A percentile compares a stretch with the other conserved stretches of the same genome.
Evolutionary conservation across 2,888 invertebrate genomes (phyloP).

Genomic region (Macrophya annulata): DNA sequence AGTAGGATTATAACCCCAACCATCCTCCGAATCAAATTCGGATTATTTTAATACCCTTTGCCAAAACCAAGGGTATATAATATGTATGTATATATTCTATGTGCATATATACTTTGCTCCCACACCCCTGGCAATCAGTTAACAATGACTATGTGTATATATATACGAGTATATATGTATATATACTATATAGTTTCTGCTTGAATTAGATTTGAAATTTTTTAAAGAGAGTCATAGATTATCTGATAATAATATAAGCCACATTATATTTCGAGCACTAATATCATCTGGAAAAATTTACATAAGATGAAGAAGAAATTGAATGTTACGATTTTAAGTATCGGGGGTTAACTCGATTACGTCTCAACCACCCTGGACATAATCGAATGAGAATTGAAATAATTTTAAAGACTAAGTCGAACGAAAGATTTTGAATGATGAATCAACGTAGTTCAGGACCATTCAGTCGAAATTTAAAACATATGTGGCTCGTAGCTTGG

Average conservation of each 20-base stretch:
- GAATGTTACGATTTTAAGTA: neutral
- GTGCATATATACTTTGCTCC: conserved; percentile 9
- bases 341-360: neutral
- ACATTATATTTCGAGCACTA: neutral
- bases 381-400: conserved; percentile 39
- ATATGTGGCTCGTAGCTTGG: conserved; percentile 40
- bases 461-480: conserved; percentile 41
- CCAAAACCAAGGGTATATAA: conserved; percentile 39
- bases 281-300: neutral
- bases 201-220: conserved; percentile 9
- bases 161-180: no score
- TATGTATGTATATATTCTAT: conserved; percentile 7
- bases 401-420: neutral
- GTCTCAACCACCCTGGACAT: neutral
- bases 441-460: neutral
- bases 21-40: conserved; percentile 65
- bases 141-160: neutral
- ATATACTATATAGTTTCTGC: neutral
- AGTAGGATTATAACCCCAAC: conserved; percentile 64
- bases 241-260: neutral
- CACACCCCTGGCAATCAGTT: neutral
- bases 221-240: neutral
- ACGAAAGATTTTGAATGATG: neutral
- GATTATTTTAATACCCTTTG: conserved; percentile 67
- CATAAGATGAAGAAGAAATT: neutral